These are phyloP conservation scores for Eueremaeus valkanovi DNA, from an alignment of 2,888 invertebrate species.

Conservation along the genomic window DNA sequence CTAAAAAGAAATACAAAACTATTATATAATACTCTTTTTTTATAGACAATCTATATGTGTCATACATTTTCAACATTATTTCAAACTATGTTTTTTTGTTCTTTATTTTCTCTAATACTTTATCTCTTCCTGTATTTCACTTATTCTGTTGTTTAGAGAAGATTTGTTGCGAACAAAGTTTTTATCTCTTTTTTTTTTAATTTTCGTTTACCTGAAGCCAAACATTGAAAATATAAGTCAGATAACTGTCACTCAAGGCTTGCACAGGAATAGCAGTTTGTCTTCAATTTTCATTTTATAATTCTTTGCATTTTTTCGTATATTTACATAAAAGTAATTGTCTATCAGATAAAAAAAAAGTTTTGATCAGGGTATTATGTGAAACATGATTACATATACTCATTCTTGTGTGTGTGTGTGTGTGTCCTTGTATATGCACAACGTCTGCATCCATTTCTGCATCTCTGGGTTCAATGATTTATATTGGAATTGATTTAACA, in stretches of 20 bases:
- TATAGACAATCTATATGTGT: neutral
- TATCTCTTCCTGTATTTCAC: neutral
- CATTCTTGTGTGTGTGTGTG: no score
- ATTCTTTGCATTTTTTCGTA: neutral
- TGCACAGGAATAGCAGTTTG: neutral
- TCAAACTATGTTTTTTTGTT: neutral
- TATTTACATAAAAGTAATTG: no score
- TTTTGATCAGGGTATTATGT: no score
- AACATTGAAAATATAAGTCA: neutral
- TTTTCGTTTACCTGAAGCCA: neutral
- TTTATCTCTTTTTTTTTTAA: neutral
- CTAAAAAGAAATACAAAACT: neutral
- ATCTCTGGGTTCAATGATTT: no score
- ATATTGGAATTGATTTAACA: constrained; percentile 11
- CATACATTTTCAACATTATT: neutral
- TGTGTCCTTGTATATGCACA: no score
- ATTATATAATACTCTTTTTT: no score
- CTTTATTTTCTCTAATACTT: neutral
- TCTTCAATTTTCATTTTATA: no score
- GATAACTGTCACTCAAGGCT: neutral
- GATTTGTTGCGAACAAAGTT: neutral
- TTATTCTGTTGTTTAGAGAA: neutral
- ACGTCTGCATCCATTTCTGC: no score
- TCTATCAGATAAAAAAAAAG: no score
- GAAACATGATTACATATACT: no score